phyloP scores from a whole-genome alignment of 2,113 vertebrate genomes.

The Nothobranchius kuhntae region DNA sequence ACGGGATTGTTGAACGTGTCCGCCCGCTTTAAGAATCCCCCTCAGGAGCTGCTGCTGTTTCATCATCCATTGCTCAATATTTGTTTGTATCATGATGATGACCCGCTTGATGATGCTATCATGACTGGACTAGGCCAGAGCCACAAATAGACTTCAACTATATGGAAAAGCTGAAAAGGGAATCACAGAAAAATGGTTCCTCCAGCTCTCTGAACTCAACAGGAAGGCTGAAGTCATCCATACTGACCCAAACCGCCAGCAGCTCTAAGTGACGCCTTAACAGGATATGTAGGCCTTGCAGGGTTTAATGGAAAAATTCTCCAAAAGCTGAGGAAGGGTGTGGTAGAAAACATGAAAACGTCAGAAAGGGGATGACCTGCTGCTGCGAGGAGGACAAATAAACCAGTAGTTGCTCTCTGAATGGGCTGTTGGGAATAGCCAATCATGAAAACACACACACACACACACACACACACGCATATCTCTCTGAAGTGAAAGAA shows the following conservation, averaged over 20 bases:
- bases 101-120: conserved; percentile 33
- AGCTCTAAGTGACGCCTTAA: conserved; percentile 26
- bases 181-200: conserved; percentile 63
- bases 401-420: conserved; percentile 37
- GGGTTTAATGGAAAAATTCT: conserved; percentile 23
- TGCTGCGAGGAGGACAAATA: conserved; percentile 48
- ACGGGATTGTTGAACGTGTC: conserved; percentile 5
- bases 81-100: conserved; percentile 30
- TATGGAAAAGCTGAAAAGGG: conserved; percentile 35
- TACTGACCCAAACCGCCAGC: conserved; percentile 1
- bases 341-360: conserved; percentile 26
- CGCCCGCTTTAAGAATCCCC: conserved; percentile 2
- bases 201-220: too few relatives aligned
- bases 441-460: background rate
- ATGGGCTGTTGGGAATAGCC: conserved; percentile 35
- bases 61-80: conserved; percentile 38
- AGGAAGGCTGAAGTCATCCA: too few relatives aligned
- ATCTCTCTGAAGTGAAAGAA: conserved; percentile 42
- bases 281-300: conserved; percentile 6
- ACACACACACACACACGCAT: conserved; percentile 20
- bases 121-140: conserved; percentile 43
- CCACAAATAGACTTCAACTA: conserved; percentile 60
- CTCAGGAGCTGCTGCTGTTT: conserved; percentile 17
- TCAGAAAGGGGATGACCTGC: conserved; percentile 30
- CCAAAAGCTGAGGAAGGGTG: conserved; percentile 29